These are phyloP conservation scores for Epirrhoe alternata DNA, from an alignment of 2,888 invertebrate genomes.

Conservation along the genomic window DNA sequence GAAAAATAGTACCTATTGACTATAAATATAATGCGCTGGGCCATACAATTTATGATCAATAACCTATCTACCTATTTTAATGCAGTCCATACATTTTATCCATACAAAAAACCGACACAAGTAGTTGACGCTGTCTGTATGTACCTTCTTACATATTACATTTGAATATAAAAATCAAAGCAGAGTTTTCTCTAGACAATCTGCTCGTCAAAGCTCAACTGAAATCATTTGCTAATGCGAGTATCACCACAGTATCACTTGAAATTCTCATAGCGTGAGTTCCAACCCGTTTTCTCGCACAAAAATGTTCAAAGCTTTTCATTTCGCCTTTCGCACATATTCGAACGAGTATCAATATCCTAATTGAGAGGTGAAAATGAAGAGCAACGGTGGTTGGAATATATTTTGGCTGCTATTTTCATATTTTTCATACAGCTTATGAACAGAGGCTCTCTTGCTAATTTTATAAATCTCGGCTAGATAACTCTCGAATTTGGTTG, in stretches of 20 bases:
- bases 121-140: too few species aligned
- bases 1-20: too few species aligned
- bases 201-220: too few species aligned
- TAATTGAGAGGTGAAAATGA: background rate
- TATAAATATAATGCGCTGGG: too few species aligned
- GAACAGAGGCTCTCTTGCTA: background rate
- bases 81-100: too few species aligned
- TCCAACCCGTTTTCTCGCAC: background rate
- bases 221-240: background rate
- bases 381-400: background rate
- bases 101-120: too few species aligned
- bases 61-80: too few species aligned
- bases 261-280: background rate
- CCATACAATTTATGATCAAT: too few species aligned
- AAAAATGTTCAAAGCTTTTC: background rate
- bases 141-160: too few species aligned
- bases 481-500: background rate
- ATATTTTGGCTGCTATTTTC: background rate
- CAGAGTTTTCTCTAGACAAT: too few species aligned
- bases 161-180: too few species aligned
- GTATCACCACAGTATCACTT: background rate
- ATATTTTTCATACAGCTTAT: background rate
- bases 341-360: conserved; percentile 1
- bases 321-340: background rate
- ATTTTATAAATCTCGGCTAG: background rate